Conservation (phyloP, 2,888 invertebrate species). For the Cephus pulcher region DNA sequence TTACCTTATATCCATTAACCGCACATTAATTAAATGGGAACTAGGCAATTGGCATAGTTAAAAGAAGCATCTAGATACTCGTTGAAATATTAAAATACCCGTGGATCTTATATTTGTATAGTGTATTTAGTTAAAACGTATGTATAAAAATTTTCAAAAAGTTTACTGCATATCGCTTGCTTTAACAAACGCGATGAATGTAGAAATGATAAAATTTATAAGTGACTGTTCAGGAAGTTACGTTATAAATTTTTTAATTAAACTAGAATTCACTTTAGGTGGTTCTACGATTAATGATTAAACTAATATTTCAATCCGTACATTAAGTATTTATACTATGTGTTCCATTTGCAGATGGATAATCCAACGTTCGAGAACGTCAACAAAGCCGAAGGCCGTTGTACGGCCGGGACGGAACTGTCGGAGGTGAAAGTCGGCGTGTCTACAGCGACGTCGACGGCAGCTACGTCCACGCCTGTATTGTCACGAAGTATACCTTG, state of each 20-base stretch:
- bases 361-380: slow-evolving; percentile 57
- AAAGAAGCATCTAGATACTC: neutral
- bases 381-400: slow-evolving; percentile 45
- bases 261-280: too few relatives aligned
- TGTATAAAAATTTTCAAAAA: neutral
- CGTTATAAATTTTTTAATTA: neutral
- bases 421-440: slow-evolving; percentile 48
- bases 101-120: too few relatives aligned
- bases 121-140: too few relatives aligned
- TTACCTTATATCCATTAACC: too few relatives aligned
- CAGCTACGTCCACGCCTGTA: slow-evolving; percentile 39
- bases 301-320: too few relatives aligned
- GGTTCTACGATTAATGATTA: neutral
- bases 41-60: too few relatives aligned
- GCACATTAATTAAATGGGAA: too few relatives aligned
- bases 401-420: slow-evolving; percentile 59
- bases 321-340: neutral
- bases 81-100: neutral
- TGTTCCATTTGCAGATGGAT: slow-evolving; percentile 66
- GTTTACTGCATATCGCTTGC: neutral
- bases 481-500: slow-evolving; percentile 41
- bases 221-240: neutral
- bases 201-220: too few relatives aligned
- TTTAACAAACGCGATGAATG: neutral
- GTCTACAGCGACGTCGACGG: slow-evolving; percentile 35